A percentile compares a stretch with the other conserved stretches of the same genome.
phyloP scores from a whole-genome alignment of 2,797 vertebrate species.

The Helarctos malayanus region DNA sequence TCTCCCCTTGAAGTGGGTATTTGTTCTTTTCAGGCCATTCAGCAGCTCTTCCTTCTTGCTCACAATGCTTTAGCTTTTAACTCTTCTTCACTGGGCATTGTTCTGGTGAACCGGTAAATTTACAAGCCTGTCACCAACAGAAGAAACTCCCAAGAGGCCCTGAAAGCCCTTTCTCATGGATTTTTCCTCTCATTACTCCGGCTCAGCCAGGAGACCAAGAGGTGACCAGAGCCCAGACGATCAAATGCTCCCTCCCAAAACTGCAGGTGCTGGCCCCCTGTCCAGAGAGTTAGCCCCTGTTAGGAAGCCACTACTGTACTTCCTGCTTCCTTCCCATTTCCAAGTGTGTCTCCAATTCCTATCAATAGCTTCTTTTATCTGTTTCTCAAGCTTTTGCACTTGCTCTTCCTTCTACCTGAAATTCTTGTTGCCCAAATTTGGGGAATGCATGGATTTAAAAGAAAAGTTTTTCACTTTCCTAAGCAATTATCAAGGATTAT shows the following conservation, averaged over 20 bases:
- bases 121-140: not conserved
- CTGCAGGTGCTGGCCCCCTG: not conserved
- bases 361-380: not conserved
- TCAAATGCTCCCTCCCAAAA: not conserved
- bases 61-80: not conserved
- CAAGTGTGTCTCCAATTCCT: not conserved
- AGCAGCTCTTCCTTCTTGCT: not conserved
- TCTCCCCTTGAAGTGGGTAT: not conserved
- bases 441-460: not conserved
- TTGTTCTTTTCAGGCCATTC: not conserved
- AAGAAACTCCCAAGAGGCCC: not conserved
- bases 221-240: not conserved
- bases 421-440: slow-evolving; percentile 19
- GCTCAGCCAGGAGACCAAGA: not conserved
- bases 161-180: not conserved
- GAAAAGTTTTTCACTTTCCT: not conserved
- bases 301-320: not conserved
- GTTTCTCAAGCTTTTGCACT: not conserved
- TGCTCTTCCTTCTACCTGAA: not conserved
- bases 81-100: not conserved
- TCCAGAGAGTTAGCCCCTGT: not conserved
- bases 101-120: not conserved
- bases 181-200: not conserved
- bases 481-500: slow-evolving; percentile 9
- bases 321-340: slow-evolving; percentile 1